Evolutionary conservation across 1,140 invertebrate genomes (phyloP), one percentile per base, ranked within the genome.

Genomic region (Drosophila rhopaloa): DNA sequence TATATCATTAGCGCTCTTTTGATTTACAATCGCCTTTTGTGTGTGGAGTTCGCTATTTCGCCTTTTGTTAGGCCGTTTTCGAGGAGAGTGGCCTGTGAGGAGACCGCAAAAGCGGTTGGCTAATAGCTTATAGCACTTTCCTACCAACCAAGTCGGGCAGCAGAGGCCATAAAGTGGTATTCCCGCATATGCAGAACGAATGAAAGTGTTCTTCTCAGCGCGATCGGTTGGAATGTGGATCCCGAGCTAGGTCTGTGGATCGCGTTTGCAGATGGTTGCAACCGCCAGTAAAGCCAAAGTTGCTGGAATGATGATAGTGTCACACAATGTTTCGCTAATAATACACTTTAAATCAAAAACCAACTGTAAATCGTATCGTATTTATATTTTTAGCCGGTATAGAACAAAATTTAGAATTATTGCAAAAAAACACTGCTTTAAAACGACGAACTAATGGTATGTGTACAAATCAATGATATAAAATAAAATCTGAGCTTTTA

Each of bases 1-100:
- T 89, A 86, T 86, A 86, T 88, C 82, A 86, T 86, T 86, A 86
- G 79, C 83, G 72, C 71, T 56, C 71, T 83, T 86, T 88, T 88
- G 79, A 86, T 88, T 86, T 88, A 83, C 79, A 83, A 79, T 82
- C 79, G 76, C 79, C 82, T 86, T 85, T 86, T 77, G 74, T 77
- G 75, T 50, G 44, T 35, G 63, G 35, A 77, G 62, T 65, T 67
- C 47, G 59, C 47, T 65, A 65, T 74, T 68, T 73, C 40, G 62
- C 41, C 71, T 71, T 83, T 86, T 86, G 71, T 82, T 79, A 58
- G 48, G 29, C 59, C 68, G 48, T 79, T 76, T 67, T 72, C 62
- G 55, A 72, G 35, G 47, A 76, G 47, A 76, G 58, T 48, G 80
- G 58, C 51, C 24, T 68, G 44, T 57, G 75, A 43, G 53, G 60